Base-by-base conservation (phyloP, 1,140 invertebrate species). In the Drosophila neocordata region DNA sequence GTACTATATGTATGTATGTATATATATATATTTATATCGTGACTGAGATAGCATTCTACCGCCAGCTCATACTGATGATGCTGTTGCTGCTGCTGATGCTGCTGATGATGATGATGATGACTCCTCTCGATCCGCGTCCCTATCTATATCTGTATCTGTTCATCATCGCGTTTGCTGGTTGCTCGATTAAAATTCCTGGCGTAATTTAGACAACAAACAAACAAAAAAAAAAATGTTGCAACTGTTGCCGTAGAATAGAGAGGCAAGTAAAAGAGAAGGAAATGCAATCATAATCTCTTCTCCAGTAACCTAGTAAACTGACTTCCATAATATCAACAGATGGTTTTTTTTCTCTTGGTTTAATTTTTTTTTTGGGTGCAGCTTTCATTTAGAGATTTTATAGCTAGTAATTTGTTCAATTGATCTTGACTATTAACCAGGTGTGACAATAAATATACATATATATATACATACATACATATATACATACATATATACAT, bases 151-250 rank as follows among this genome's bases (percentile, higher is more conserved):
- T 27, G 53, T 56, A 56, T 56, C 53, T 56, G 53, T 35, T 15
- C 53, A 56, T 56, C 41, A 55, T 51, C 68, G 84, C 78, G 76
- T 85, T 85, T 87, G 75, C 75, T 56, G 82, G 82, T 78, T 67
- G 83, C 82, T 87, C 83, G 83, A 87, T 87, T 87, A 87, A 87
- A 87, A 87, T 87, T 87, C 83, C 65, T 87, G 76, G 65, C 83
- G 75, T 87, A 77, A 87, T 88, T 87, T 82, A 78, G 78, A 77
- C 66, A 88, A 69, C 74, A 63, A 67, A 61, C 13, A 18, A 13
- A 24, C 22, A 24, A 24, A 24, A 24, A 24, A 24, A 24, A 24
- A 24, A 24, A 24, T n/a, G n/a, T n/a, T n/a, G n/a, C n/a, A n/a
- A n/a, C n/a, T n/a, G n/a, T n/a, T n/a, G n/a, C n/a, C n/a, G n/a